These are phyloP conservation scores for Saxidomus purpurata DNA, from an alignment of 1,140 invertebrate species.

Conservation along the genomic window DNA sequence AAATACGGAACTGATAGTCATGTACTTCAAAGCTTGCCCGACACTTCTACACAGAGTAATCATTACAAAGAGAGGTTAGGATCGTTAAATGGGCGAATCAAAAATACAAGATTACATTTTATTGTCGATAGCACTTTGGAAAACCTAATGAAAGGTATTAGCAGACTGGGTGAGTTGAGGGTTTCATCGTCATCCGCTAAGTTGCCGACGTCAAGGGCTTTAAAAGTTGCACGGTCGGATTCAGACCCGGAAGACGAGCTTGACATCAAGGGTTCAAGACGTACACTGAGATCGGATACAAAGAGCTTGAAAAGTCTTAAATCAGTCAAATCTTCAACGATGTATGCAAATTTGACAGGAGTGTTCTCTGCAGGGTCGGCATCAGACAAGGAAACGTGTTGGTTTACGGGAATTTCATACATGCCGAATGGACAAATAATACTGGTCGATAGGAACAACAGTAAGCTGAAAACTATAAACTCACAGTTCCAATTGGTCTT, in stretches of 20 bases:
- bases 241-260: conserved; percentile 55
- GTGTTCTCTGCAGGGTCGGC: neutral
- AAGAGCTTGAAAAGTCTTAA: neutral
- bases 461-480: conserved; percentile 45
- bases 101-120: conserved; percentile 51
- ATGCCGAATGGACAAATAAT: conserved; percentile 39
- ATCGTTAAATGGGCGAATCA: conserved; percentile 42
- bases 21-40: conserved; percentile 5
- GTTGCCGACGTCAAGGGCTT: neutral
- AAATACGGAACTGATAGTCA: conserved; percentile 60
- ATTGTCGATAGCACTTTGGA: conserved; percentile 34
- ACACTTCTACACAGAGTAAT: conserved; percentile 11
- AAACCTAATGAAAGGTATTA: conserved; percentile 46
- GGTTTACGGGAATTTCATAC: conserved; percentile 57
- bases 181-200: conserved; percentile 29
- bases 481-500: neutral
- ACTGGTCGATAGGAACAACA: conserved; percentile 60
- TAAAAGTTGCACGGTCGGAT: neutral
- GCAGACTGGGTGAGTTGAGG: conserved; percentile 45
- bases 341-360: conserved; percentile 22
- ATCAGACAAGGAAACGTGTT: conserved; percentile 48
- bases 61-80: conserved; percentile 54
- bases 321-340: neutral
- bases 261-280: neutral
- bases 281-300: neutral